Evolutionary conservation across 2,888 invertebrate genomes (phyloP), one percentile per base, ranked within the genome.

Genomic region (Euclidia mi): DNA sequence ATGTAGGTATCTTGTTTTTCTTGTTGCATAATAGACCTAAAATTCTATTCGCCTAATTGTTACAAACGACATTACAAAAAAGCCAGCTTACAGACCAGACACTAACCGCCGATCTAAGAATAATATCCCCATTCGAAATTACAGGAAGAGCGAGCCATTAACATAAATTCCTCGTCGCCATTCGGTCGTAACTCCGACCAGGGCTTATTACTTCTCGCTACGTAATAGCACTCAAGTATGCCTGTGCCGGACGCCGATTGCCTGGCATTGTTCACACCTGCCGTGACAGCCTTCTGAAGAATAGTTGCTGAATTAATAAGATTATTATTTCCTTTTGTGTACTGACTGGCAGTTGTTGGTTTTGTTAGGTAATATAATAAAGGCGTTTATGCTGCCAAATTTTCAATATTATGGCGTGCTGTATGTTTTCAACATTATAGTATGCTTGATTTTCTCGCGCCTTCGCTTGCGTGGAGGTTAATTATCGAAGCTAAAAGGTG

Each of bases 261-360:
- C 32, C 29, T 10, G 28, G 46, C 56, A 66, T 70, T 67, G 61
- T 62, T 68, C 59, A 45, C 71, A 75, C 75, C 66, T 76, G 70
- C 41, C 46, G 47, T 49, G 53, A 57, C 58, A 56, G 34, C 10
- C 29, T 28, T 45, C 44, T 44, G n/a, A 52, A 32, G 40, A 56
- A 66, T 59, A 57, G 44, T 62, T 56, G 41, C 40, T 40, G 69
- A 64, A 72, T 66, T 72, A 72, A 61, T 61, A 48, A 45, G 44
- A 55, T 55, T 52, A 45, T 46, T 56, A n/a, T n/a, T 53, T 41
- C 28, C 20, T 17, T 12, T 4, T 48, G 34, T 25, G 9, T 35
- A 17, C 2, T 7, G n/a, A 18, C 3, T 11, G 11, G n/a, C 9
- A 7, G 10, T 37, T 37, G 18, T 4, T 12, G 1, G 17, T 44